Evolutionary conservation across 1,140 invertebrate genomes (phyloP).

Genomic region (Leptoteleia sp.): DNA sequence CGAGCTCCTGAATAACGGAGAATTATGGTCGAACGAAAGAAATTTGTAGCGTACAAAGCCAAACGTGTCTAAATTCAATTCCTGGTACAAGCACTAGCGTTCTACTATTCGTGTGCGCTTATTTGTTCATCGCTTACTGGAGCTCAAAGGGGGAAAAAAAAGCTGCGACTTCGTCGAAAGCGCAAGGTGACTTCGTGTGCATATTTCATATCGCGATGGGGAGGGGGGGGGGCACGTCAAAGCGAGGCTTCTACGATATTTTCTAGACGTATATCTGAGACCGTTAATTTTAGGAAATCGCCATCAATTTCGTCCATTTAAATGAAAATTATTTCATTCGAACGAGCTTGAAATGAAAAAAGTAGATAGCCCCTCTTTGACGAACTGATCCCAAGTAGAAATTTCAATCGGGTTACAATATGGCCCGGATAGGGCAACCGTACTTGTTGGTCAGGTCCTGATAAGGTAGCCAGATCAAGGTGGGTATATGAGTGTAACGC

Average conservation of each 20-base stretch:
- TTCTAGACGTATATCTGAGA: slow-evolving; percentile 18
- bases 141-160: slow-evolving; percentile 58
- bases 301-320: no score
- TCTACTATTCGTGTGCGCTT: slow-evolving; percentile 44
- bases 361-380: no score
- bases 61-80: slow-evolving; percentile 58
- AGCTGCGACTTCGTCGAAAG: slow-evolving; percentile 55
- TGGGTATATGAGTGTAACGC: no score
- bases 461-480: no score
- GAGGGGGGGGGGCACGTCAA: slow-evolving; percentile 27
- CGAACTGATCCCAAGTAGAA: no score
- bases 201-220: slow-evolving; percentile 34
- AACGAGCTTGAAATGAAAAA: no score
- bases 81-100: slow-evolving; percentile 39
- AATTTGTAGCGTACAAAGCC: slow-evolving; percentile 45
- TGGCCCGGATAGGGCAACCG: no score
- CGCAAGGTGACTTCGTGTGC: slow-evolving; percentile 63
- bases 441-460: no score
- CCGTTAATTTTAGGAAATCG: no score
- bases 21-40: slow-evolving; percentile 20
- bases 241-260: slow-evolving; percentile 53
- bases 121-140: slow-evolving; percentile 50
- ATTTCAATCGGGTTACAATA: no score
- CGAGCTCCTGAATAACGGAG: slow-evolving; percentile 10
- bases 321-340: no score